A percentile compares a stretch with the other conserved stretches of the same genome.
phyloP scores from a whole-genome alignment of 2,888 invertebrate genomes.

The Empis stercorea region DNA sequence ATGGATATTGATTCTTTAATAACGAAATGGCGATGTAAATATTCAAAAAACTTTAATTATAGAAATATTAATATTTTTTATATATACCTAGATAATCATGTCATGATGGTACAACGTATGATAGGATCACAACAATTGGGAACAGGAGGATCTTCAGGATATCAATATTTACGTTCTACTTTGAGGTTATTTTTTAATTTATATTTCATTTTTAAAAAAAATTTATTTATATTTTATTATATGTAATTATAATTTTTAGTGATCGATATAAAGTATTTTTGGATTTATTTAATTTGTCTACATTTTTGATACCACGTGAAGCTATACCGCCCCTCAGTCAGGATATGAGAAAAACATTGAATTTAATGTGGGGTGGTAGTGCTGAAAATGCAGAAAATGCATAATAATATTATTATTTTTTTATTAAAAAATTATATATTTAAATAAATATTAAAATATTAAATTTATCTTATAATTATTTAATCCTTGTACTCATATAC shows the following conservation, averaged over 20 bases:
- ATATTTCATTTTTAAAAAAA: neutral
- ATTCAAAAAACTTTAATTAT: neutral
- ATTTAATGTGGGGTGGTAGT: neutral
- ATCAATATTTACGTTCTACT: slow-evolving; percentile 93
- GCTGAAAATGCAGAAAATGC: too few species aligned
- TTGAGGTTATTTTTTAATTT: slow-evolving; percentile 63
- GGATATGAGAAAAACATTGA: slow-evolving; percentile 45
- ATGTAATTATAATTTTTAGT: slow-evolving; percentile 42
- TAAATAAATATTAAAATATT: too few species aligned
- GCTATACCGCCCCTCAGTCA: slow-evolving; percentile 80
- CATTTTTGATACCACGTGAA: slow-evolving; percentile 84
- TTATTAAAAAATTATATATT: too few species aligned
- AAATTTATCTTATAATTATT: too few species aligned
- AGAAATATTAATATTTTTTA: too few species aligned
- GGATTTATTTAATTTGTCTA: slow-evolving; percentile 93
- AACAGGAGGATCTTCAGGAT: slow-evolving; percentile 96
- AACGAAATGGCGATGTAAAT: slow-evolving; percentile 97
- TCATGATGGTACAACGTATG: slow-evolving; percentile 97
- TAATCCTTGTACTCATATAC: too few species aligned
- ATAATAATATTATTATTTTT: too few species aligned
- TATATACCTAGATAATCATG: slow-evolving; percentile 91
- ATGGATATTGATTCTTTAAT: slow-evolving; percentile 98
- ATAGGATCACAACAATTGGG: slow-evolving; percentile 92
- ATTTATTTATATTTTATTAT: too few species aligned
- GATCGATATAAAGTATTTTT: slow-evolving; percentile 98